Evolutionary conservation across 2,113 vertebrate species (phyloP).

Genomic region (Nanorana parkeri): DNA sequence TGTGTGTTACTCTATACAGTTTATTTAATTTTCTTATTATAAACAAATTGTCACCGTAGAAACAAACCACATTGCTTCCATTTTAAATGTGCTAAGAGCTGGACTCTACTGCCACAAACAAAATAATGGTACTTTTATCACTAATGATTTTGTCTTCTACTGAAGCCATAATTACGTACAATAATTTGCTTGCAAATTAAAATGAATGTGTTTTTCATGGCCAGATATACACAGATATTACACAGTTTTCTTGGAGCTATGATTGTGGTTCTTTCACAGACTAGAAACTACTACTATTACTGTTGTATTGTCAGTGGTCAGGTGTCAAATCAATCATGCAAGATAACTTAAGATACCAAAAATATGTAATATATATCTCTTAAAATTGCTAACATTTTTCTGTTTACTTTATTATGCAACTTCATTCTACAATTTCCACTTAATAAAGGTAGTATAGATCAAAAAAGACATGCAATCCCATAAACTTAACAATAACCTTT

Average conservation of each 20-base stretch:
- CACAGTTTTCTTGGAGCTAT: background rate
- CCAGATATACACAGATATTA: conserved; percentile 32
- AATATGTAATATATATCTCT: too few species aligned
- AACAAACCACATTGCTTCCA: conserved; percentile 42
- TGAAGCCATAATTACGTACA: conserved; percentile 49
- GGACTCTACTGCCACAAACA: conserved; percentile 50
- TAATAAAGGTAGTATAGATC: too few species aligned
- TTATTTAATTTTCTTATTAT: conserved; percentile 56
- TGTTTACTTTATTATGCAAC: too few species aligned
- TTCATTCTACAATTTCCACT: too few species aligned
- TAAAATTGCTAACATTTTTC: too few species aligned
- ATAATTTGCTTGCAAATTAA: conserved; percentile 49
- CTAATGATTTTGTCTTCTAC: conserved; percentile 52
- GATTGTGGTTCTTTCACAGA: background rate
- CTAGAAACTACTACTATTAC: background rate
- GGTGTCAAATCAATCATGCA: too few species aligned
- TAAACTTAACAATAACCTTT: too few species aligned
- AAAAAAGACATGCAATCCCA: too few species aligned
- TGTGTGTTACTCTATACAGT: conserved; percentile 40
- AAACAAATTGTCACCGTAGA: conserved; percentile 55
- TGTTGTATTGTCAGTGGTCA: background rate
- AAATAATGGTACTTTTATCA: conserved; percentile 56
- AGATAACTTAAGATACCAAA: too few species aligned
- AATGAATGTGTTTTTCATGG: conserved; percentile 48
- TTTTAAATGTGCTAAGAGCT: conserved; percentile 54